A percentile compares a stretch with the other conserved stretches of the same genome.
Conservation (phyloP, 1,140 invertebrate genomes). For the Calycopis cecrops region DNA sequence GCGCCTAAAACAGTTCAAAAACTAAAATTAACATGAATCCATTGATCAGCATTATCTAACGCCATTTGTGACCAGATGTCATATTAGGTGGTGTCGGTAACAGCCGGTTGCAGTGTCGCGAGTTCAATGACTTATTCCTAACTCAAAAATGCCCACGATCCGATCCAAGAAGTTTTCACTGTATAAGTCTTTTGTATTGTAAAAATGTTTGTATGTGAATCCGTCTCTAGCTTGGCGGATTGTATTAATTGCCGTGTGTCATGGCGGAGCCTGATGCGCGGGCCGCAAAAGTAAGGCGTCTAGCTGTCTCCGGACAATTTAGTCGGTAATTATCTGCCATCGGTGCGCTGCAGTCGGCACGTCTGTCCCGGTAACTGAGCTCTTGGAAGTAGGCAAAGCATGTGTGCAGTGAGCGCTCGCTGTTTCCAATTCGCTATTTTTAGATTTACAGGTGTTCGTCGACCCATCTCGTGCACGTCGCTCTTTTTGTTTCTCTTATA, state of each 20-base stretch:
- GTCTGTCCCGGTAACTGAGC: constrained; percentile 49
- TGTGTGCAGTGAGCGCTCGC: constrained; percentile 34
- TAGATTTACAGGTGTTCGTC: constrained; percentile 44
- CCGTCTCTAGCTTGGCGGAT: neutral
- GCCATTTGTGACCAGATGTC: too few relatives aligned
- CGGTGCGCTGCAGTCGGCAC: constrained; percentile 45
- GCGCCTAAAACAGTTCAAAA: too few relatives aligned
- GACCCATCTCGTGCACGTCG: constrained; percentile 25
- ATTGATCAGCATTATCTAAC: too few relatives aligned
- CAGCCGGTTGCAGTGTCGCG: too few relatives aligned
- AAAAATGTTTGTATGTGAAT: neutral
- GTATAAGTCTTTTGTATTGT: neutral
- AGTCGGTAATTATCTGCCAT: constrained; percentile 64
- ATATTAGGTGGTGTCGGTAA: too few relatives aligned
- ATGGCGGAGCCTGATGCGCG: constrained; percentile 47
- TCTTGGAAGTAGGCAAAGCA: constrained; percentile 48
- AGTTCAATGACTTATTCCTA: too few relatives aligned
- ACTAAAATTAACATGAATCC: too few relatives aligned
- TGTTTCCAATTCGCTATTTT: constrained; percentile 47
- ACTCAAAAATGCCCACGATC: too few relatives aligned
- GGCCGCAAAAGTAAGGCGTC: constrained; percentile 63
- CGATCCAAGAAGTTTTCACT: too few relatives aligned
- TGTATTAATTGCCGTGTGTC: constrained; percentile 61
- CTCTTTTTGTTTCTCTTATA: constrained; percentile 2
- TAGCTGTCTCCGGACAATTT: constrained; percentile 69